Percentiles rank a stretch among this genome's conserved stretches.
Evolutionary conservation across 2,888 invertebrate species (phyloP).

Genomic region (Drosophila putrida): DNA sequence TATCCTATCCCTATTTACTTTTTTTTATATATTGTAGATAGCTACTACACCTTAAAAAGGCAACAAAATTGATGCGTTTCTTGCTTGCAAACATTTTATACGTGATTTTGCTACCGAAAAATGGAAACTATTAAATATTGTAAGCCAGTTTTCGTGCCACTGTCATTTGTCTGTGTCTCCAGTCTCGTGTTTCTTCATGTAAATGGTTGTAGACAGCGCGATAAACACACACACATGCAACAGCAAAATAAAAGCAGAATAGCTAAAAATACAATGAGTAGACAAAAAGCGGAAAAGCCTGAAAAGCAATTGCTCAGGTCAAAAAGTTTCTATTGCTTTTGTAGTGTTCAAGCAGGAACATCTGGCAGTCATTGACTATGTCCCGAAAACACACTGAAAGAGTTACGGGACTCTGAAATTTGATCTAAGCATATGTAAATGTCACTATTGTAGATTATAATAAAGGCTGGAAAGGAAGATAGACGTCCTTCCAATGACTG

Average conservation of each 20-base stretch:
- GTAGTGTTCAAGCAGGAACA: too few species aligned
- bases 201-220: slow-evolving; percentile 20
- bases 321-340: background rate
- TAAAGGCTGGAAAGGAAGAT: too few species aligned
- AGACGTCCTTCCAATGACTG: too few species aligned
- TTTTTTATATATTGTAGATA: background rate
- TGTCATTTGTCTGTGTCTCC: slow-evolving; percentile 26
- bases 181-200: slow-evolving; percentile 1
- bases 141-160: slow-evolving; percentile 21
- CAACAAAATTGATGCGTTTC: slow-evolving; percentile 27
- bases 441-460: too few species aligned
- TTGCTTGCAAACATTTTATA: slow-evolving; percentile 13
- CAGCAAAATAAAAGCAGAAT: background rate
- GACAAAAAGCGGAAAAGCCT: slow-evolving; percentile 3
- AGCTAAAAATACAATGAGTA: slow-evolving; percentile 6
- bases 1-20: too few species aligned
- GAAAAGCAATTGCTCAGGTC: background rate
- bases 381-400: too few species aligned
- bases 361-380: too few species aligned
- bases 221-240: slow-evolving; percentile 15
- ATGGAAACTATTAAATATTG: slow-evolving; percentile 29
- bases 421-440: too few species aligned
- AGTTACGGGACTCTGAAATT: too few species aligned
- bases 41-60: slow-evolving; percentile 10
- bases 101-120: slow-evolving; percentile 34